phyloP scores from a whole-genome alignment of 1,140 invertebrate species.

The Micrasema minimum region DNA sequence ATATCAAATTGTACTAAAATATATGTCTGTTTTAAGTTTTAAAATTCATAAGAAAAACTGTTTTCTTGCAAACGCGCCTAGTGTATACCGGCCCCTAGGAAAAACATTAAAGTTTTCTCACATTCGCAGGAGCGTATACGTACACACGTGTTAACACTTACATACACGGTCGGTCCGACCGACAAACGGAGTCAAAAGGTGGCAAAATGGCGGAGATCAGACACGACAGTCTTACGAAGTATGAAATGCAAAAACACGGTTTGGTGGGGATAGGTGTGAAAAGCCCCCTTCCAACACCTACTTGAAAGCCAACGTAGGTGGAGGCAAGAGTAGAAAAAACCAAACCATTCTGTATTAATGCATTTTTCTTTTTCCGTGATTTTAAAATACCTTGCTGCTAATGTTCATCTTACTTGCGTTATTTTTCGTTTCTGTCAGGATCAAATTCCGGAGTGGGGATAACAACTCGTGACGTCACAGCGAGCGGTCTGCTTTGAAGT shows the following conservation, averaged over 20 bases:
- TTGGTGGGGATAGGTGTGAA: constrained; percentile 38
- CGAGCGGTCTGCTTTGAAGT: constrained; percentile 43
- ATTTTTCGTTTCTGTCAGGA: background rate
- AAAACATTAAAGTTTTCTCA: constrained; percentile 6
- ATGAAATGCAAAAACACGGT: constrained; percentile 46
- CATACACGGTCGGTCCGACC: constrained; percentile 41
- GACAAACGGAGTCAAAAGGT: constrained; percentile 66
- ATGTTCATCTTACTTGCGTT: background rate
- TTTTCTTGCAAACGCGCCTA: background rate
- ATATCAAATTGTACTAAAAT: too few relatives aligned
- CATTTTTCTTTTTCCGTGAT: background rate
- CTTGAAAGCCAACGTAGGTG: background rate
- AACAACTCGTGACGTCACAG: constrained; percentile 45
- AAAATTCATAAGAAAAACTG: too few relatives aligned
- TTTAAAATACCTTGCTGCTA: background rate
- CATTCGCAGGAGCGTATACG: constrained; percentile 29
- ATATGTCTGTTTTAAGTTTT: too few relatives aligned
- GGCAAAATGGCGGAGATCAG: constrained; percentile 66
- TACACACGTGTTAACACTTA: constrained; percentile 8
- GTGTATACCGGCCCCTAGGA: constrained; percentile 9
- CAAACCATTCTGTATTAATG: too few relatives aligned
- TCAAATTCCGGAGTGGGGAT: constrained; percentile 29
- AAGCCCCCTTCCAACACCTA: background rate
- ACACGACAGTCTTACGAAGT: constrained; percentile 52
- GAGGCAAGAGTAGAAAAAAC: background rate